Evolutionary conservation across 92 coral and sea anemone species (phyloP), one percentile per base, ranked within the genome.

Genomic region (Bergia sp.): DNA sequence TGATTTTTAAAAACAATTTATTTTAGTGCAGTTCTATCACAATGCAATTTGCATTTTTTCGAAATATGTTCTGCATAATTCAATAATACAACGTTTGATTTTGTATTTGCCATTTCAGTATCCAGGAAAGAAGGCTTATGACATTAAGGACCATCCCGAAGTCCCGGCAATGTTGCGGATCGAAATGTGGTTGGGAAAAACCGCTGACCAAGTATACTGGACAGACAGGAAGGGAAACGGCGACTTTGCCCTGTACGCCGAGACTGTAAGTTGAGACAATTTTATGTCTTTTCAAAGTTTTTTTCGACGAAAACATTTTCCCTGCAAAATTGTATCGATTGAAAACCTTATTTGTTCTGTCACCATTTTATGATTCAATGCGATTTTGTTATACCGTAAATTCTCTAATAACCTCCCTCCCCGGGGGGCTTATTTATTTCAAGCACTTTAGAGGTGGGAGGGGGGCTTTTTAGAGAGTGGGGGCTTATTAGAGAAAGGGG

Each of bases 151-250:
- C 43, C 96, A 96, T 76, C 99, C 99, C 7, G 98, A 97, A 80
- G 91, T 97, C 40, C 99, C 99, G 5, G 96, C 93, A 15, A 93
- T 93, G 67, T 36, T 97, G 75, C 94, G 99, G 58, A 92, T 92
- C 40, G 96, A 96, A 93, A 82, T 97, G 91, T 97, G 99, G 99
- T 86, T 97, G 10, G 99, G 99, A 21, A 91, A 93, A 73, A 96
- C 96, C 78, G 94, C 92, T 64, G 96, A 97, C 80, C 99, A 96
- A 72, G 86, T 87, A 80, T 79, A 94, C 90, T 97, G 99, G 99
- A 96, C 99, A 11, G 95, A 96, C 43, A 86, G 96, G 3, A 96
- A 97, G 83, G 95, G 95, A 42, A 98, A 97, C 85, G 99, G 99
- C 69, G 99, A 97, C 36, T 97, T 97, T 80, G 90, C 93, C 37